Evolutionary conservation across 2,113 vertebrate species (phyloP).

Genomic region (Chloebia gouldiae): DNA sequence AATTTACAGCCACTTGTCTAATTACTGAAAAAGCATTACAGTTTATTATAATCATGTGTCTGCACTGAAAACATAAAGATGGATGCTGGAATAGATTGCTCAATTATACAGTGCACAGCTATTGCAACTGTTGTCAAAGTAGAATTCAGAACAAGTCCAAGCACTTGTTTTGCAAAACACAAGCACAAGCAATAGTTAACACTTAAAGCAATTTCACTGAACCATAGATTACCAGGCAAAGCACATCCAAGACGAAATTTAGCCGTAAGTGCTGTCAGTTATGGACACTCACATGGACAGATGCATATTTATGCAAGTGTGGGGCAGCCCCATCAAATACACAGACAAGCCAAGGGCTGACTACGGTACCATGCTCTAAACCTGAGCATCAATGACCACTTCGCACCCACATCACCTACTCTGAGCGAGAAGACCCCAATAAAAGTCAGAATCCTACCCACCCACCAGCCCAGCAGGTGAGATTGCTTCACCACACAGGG

Average conservation of each 20-base stretch:
- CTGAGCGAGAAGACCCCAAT: background rate
- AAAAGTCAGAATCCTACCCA: background rate
- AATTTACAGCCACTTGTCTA: slow-evolving; percentile 31
- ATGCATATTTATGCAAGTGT: background rate
- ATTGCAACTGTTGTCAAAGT: background rate
- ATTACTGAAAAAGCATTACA: slow-evolving; percentile 9
- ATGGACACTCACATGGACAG: background rate
- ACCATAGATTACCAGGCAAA: background rate
- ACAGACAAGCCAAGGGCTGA: background rate
- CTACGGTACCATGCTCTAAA: background rate
- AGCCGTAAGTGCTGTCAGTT: accelerated
- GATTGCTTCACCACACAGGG: background rate
- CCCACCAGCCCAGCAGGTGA: background rate
- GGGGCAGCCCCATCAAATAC: background rate
- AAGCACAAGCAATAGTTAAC: background rate
- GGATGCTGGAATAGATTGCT: slow-evolving; percentile 28
- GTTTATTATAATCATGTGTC: slow-evolving; percentile 25
- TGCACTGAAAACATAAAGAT: slow-evolving; percentile 24
- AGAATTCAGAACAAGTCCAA: background rate
- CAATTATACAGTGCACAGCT: slow-evolving; percentile 8
- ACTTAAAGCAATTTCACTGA: background rate
- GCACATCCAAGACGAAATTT: background rate
- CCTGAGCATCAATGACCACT: background rate
- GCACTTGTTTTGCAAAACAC: background rate
- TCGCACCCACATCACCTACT: background rate